Conservation (phyloP, 2,113 vertebrate genomes). For the Istiophorus platypterus region DNA sequence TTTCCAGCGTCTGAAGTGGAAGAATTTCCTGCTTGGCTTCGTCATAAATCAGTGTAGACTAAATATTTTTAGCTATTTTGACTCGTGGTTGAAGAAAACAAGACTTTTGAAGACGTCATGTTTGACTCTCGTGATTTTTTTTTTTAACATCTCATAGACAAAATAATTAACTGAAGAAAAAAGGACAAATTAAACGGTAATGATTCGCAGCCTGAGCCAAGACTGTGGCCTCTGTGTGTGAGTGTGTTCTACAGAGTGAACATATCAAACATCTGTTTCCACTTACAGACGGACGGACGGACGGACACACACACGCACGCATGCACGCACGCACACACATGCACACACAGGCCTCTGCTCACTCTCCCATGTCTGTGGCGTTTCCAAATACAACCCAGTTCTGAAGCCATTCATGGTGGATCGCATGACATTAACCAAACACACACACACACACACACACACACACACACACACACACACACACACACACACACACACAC, state of each 20-base stretch:
- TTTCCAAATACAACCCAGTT: constrained; percentile 53
- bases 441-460: constrained; percentile 31
- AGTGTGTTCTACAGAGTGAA: constrained; percentile 13
- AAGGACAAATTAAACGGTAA: background rate
- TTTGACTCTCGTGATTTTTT: no score
- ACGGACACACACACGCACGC: constrained; percentile 8
- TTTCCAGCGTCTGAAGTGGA: no score
- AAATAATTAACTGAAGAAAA: background rate
- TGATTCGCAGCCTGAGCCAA: background rate
- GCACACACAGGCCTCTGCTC: constrained; percentile 49
- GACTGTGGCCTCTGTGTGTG: background rate
- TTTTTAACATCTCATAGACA: no score
- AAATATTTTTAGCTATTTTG: background rate
- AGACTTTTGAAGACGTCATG: background rate
- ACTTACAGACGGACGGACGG: constrained; percentile 37
- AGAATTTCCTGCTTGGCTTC: no score
- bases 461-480: constrained; percentile 33
- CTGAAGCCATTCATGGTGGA: constrained; percentile 17
- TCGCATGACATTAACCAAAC: constrained; percentile 58
- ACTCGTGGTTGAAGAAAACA: no score
- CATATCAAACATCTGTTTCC: constrained; percentile 75
- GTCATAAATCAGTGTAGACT: background rate
- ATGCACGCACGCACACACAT: constrained; percentile 30
- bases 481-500: constrained; percentile 35
- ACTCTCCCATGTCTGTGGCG: constrained; percentile 57